Conservation (phyloP, 2,797 vertebrate genomes). For the Macropus fuliginosus region DNA sequence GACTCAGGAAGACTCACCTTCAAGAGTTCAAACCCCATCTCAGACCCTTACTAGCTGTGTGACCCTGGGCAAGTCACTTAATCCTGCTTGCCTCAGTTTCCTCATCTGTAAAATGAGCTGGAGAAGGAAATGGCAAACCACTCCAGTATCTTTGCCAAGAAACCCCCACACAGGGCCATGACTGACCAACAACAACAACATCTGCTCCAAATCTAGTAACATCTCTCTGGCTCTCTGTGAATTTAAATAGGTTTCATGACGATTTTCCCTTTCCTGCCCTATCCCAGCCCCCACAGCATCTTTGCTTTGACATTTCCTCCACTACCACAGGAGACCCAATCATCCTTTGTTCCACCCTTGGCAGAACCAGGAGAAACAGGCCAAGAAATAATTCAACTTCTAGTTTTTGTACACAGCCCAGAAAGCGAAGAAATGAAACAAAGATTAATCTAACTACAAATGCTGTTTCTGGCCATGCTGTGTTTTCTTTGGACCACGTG, state of each 20-base stretch:
- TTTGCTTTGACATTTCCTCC: neutral
- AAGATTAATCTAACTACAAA: slow-evolving; percentile 72
- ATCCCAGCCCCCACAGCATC: neutral
- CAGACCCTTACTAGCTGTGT: neutral
- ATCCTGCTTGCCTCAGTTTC: neutral
- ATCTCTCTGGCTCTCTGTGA: neutral
- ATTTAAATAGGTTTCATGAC: neutral
- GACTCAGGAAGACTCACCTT: neutral
- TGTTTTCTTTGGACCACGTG: slow-evolving; percentile 71
- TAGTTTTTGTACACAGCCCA: slow-evolving; percentile 70
- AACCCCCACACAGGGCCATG: neutral
- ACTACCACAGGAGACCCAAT: neutral
- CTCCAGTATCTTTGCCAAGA: neutral
- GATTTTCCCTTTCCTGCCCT: neutral
- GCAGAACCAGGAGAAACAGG: neutral
- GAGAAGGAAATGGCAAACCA: neutral
- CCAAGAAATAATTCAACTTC: slow-evolving; percentile 53
- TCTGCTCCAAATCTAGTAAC: neutral
- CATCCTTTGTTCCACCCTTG: neutral
- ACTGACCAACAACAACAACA: neutral
- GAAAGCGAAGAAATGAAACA: slow-evolving; percentile 67
- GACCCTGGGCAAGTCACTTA: neutral
- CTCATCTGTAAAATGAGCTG: neutral
- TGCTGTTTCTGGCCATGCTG: slow-evolving; percentile 60
- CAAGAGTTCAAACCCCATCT: neutral